Base-by-base conservation (phyloP, 35 echinoderm and acorn worm genomes). In the Anneissia japonica region DNA sequence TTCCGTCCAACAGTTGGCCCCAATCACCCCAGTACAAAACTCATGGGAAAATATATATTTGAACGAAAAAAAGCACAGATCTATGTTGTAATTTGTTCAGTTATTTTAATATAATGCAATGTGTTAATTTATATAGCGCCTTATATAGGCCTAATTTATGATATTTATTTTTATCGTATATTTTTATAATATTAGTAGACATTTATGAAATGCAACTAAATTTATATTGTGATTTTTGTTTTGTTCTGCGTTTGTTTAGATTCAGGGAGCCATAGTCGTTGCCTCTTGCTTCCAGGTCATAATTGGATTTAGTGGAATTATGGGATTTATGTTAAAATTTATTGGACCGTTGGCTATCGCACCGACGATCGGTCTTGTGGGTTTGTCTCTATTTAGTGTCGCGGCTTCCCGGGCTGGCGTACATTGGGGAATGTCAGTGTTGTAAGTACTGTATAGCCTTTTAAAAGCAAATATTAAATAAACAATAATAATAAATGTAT, bases 261-360 rank as follows among this genome's bases (percentile, higher is more conserved):
- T 77, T 3, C 76, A 77, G 31, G 76, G 76, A 77, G 76, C 76
- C 13, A 77, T 37, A 6, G 14, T 77, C 3, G 76, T 77, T 2
- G 76, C 76, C 3, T 77, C 76, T 3, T 13, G 6, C 33, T 77
- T 77, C 33, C 76, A 97, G 76, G 88, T 97, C 9, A 36, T 93
- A 23, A 87, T 97, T 46, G 94, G 94, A n/a, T 90, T 92, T 74
- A 93, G 90, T 4, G 94, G 94, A 26, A 87, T 97, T 31, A 87
- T 97, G 31, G 94, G 94, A 31, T 82, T 90, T 10, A 30, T 97
- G 19, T 37, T 97, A 26, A 88, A 85, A 41, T 97, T 89, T 38
- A 93, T 97, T 72, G 94, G 94, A 36, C 94, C 94, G 0, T 74
- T 97, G 17, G 83, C 94, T 21, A 97, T 97, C 23, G 91, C 94